A percentile compares a stretch with the other conserved stretches of the same genome.
Evolutionary conservation across 2,888 invertebrate species (phyloP).

Genomic region (Yponomeuta cagnagella): DNA sequence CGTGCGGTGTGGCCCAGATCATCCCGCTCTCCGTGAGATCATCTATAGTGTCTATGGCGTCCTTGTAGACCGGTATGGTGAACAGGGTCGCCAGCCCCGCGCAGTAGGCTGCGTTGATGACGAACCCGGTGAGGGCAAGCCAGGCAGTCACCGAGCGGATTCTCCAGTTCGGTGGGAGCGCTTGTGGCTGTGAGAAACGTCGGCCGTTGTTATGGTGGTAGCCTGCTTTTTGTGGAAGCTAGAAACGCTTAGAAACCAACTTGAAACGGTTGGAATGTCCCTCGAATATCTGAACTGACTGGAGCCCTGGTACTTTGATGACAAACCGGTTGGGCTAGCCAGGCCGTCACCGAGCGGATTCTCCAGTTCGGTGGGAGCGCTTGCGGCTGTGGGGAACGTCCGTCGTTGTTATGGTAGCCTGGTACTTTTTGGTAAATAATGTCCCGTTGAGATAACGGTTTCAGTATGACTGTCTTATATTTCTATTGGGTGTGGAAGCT

Average conservation of each 20-base stretch:
- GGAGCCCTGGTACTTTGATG: constrained; percentile 41
- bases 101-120: constrained; percentile 78
- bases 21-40: constrained; percentile 76
- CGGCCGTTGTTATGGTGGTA: neutral
- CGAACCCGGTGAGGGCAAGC: constrained; percentile 71
- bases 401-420: neutral
- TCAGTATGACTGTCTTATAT: too few relatives aligned
- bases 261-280: neutral
- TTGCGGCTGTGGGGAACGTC: neutral
- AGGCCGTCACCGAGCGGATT: constrained; percentile 59
- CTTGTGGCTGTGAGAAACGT: neutral
- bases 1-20: constrained; percentile 80
- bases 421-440: neutral
- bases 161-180: constrained; percentile 36
- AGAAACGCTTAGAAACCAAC: too few relatives aligned
- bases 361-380: constrained; percentile 38
- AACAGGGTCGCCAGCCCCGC: constrained; percentile 80
- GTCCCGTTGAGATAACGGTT: too few relatives aligned
- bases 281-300: too few relatives aligned
- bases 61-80: constrained; percentile 79
- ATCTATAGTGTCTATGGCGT: constrained; percentile 77
- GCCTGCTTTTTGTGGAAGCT: constrained; percentile 1
- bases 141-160: constrained; percentile 62
- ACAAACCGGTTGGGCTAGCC: constrained; percentile 72
- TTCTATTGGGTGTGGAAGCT: too few relatives aligned